These are phyloP conservation scores for Acrobasis suavella DNA, from an alignment of 2,888 invertebrate species.

Conservation along the genomic window DNA sequence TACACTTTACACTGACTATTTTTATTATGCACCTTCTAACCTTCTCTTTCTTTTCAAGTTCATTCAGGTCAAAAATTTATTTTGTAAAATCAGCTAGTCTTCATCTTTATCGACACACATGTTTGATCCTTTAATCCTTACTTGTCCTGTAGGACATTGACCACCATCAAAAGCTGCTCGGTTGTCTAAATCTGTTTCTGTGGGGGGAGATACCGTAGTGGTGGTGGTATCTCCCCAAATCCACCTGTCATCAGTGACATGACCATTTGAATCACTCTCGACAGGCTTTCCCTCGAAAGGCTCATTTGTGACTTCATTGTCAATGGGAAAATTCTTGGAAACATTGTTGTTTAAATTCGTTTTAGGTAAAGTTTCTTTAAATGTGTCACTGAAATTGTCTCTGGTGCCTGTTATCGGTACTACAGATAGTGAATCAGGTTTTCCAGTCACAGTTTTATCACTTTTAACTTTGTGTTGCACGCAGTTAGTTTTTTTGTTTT, in stretches of 20 bases:
- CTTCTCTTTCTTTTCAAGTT: background rate
- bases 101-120: conserved; percentile 35
- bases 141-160: conserved; percentile 39
- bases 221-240: conserved; percentile 30
- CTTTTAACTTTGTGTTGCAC: background rate
- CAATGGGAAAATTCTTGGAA: background rate
- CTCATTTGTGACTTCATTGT: background rate
- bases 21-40: background rate
- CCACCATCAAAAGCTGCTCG: conserved; percentile 41
- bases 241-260: conserved; percentile 34
- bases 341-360: background rate
- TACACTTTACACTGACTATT: background rate
- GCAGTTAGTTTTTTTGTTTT: background rate
- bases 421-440: background rate
- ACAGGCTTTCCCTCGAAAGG: conserved; percentile 18
- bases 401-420: background rate
- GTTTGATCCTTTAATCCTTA: conserved; percentile 31
- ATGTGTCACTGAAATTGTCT: conserved; percentile 1
- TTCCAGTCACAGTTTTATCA: background rate
- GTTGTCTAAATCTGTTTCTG: conserved; percentile 35
- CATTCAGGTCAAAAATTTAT: background rate
- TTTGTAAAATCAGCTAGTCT: background rate
- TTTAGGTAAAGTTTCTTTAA: background rate
- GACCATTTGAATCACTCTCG: conserved; percentile 30
- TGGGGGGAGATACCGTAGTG: background rate